Percentiles rank a stretch among this genome's conserved stretches.
phyloP scores from a whole-genome alignment of 2,888 invertebrate genomes.

The Tachina lurida region DNA sequence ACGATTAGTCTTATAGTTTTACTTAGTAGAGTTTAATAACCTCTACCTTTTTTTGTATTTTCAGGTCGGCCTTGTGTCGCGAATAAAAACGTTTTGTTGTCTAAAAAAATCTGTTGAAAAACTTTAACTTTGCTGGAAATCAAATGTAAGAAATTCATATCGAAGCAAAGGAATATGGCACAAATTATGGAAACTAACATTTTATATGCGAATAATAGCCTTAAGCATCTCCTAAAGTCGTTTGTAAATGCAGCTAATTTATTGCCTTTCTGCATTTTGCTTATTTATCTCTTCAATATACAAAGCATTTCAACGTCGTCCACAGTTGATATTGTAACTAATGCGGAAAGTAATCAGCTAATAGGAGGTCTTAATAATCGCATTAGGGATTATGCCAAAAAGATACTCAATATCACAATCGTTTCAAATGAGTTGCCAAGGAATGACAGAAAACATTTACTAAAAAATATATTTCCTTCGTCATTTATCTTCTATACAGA shows the following conservation, averaged over 20 bases:
- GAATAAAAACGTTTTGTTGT: no score
- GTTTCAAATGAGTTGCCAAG: neutral
- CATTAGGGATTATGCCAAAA: conserved; percentile 14
- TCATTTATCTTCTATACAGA: conserved; percentile 54
- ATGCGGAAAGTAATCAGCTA: neutral
- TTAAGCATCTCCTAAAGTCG: neutral
- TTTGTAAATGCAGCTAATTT: neutral
- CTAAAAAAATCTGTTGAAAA: neutral
- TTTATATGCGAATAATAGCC: neutral
- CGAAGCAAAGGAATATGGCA: no score
- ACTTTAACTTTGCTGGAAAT: neutral
- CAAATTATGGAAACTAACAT: neutral
- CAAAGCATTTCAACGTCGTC: conserved; percentile 7
- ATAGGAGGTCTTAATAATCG: conserved; percentile 12
- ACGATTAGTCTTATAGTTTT: no score
- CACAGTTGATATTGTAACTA: neutral
- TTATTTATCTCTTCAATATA: neutral
- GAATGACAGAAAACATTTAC: neutral
- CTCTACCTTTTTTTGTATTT: no score
- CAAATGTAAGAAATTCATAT: neutral
- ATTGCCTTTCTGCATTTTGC: neutral
- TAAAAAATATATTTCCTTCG: conserved; percentile 30
- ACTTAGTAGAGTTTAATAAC: no score
- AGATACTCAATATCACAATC: conserved; percentile 34
- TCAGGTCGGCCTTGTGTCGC: no score